A percentile compares a stretch with the other conserved stretches of the same genome.
Evolutionary conservation across 1,140 invertebrate species (phyloP).

Genomic region (Camponotus floridanus): DNA sequence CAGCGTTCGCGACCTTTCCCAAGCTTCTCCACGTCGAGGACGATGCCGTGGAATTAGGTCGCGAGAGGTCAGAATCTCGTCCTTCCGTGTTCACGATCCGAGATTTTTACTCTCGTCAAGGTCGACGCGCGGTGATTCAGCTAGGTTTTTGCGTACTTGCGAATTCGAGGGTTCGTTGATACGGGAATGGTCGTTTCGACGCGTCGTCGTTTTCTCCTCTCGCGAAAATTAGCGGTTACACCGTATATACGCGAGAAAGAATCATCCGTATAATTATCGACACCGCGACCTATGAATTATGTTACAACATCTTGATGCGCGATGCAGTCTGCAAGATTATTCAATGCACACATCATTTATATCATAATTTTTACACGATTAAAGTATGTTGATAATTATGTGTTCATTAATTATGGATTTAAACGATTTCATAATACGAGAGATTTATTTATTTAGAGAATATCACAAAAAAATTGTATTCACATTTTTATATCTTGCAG

Average conservation of each 20-base stretch:
- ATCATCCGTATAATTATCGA: constrained; percentile 11
- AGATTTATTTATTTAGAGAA: neutral
- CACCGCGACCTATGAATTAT: neutral
- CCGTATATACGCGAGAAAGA: neutral
- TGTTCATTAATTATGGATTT: neutral
- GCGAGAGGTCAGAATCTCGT: constrained; percentile 63
- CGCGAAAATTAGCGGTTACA: constrained; percentile 11
- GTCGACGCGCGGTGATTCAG: constrained; percentile 52
- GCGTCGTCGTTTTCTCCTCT: neutral
- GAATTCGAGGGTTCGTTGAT: constrained; percentile 43
- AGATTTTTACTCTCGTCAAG: constrained; percentile 59
- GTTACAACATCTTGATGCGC: neutral
- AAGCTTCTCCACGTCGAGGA: constrained; percentile 74
- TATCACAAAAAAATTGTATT: neutral
- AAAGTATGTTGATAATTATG: too few species aligned
- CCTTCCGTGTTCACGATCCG: constrained; percentile 30
- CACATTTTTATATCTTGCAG: neutral
- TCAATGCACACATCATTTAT: too few species aligned
- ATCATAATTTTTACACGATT: neutral
- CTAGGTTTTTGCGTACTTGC: constrained; percentile 45
- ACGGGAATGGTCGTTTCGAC: neutral
- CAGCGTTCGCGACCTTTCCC: constrained; percentile 80
- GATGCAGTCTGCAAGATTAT: neutral
- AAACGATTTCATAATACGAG: neutral
- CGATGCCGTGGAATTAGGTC: constrained; percentile 68